Conservation (phyloP, 2,888 invertebrate genomes). For the Catotricha subobsoleta region DNA sequence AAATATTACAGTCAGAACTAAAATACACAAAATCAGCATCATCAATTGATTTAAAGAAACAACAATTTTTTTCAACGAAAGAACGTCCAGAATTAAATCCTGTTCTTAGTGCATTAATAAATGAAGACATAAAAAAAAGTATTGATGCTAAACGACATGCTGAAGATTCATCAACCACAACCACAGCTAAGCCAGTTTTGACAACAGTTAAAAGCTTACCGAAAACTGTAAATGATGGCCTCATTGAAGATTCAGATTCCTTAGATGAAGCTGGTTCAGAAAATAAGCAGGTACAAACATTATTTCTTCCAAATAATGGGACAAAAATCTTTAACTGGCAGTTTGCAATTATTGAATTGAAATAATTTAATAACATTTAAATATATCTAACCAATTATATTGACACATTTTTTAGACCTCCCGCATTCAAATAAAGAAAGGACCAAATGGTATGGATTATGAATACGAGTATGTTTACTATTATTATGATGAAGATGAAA, state of each 20-base stretch:
- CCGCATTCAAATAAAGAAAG: conserved; percentile 67
- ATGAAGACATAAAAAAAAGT: conserved; percentile 35
- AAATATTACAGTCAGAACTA: neutral
- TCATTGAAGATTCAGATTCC: conserved; percentile 34
- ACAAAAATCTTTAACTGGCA: too few species aligned
- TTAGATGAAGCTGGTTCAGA: conserved; percentile 43
- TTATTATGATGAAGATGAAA: conserved; percentile 71
- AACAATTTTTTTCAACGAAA: conserved; percentile 19
- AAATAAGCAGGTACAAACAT: conserved; percentile 32
- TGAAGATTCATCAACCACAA: conserved; percentile 34
- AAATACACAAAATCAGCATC: conserved; percentile 3
- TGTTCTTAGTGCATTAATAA: conserved; percentile 28
- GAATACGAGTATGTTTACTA: conserved; percentile 86
- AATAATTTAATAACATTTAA: too few species aligned
- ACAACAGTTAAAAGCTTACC: conserved; percentile 19
- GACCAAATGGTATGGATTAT: conserved; percentile 76
- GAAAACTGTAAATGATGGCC: conserved; percentile 25
- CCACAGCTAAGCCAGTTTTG: conserved; percentile 37
- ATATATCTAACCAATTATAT: too few species aligned
- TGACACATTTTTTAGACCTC: conserved; percentile 36
- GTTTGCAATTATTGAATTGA: too few species aligned
- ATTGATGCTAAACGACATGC: conserved; percentile 30
- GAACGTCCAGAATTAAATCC: conserved; percentile 29
- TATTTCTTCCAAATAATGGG: too few species aligned
- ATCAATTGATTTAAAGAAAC: conserved; percentile 1